A percentile compares a stretch with the other conserved stretches of the same genome.
Conservation (phyloP, 2,888 invertebrate species). For the Conistra vaccinii region DNA sequence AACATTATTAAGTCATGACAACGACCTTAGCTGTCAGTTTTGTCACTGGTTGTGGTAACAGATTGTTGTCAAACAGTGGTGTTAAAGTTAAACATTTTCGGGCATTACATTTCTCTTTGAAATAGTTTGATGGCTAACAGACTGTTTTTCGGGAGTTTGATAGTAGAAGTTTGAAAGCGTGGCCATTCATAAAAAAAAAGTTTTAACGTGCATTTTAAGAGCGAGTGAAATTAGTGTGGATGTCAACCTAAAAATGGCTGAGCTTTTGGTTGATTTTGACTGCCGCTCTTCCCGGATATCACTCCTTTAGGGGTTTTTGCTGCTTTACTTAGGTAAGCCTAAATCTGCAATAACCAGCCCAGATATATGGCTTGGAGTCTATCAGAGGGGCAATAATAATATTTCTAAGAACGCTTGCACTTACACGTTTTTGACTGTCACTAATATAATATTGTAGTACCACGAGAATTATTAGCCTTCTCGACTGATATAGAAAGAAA, state of each 20-base stretch:
- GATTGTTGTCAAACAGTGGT: slow-evolving; percentile 14
- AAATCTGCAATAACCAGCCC: not conserved
- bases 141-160: not conserved
- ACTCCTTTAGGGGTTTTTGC: not conserved
- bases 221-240: not conserved
- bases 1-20: slow-evolving; percentile 48
- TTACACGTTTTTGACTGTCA: not conserved
- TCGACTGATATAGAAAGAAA: not conserved
- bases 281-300: not conserved
- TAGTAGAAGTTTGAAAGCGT: not conserved
- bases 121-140: not conserved
- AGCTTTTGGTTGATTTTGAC: not conserved
- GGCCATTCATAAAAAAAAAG: not conserved
- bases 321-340: not conserved
- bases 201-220: not conserved
- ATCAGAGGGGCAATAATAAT: not conserved
- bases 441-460: not conserved
- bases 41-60: slow-evolving; percentile 24
- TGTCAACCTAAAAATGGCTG: too few relatives aligned
- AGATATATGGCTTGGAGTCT: not conserved
- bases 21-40: slow-evolving; percentile 44
- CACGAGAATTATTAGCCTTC: not conserved
- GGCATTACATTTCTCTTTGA: not conserved
- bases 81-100: not conserved
- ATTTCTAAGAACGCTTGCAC: not conserved